Evolutionary conservation across 2,113 vertebrate species (phyloP).

Genomic region (Chaetorhynchus papuensis): DNA sequence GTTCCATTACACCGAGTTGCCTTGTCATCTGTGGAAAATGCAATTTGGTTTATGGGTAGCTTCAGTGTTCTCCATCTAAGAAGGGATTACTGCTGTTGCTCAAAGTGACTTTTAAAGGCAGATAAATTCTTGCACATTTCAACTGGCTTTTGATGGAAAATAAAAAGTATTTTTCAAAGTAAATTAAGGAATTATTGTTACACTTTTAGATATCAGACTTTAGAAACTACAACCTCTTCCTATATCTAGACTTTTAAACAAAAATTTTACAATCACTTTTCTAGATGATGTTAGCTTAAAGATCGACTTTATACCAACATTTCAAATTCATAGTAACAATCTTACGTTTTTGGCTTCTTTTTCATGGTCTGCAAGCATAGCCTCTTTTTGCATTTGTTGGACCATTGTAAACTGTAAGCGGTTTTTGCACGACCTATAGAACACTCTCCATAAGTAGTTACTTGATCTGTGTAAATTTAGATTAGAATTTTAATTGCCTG

Average conservation of each 20-base stretch:
- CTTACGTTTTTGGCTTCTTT: not conserved
- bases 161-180: not conserved
- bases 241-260: not conserved
- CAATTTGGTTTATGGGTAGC: conserved; percentile 19
- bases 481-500: conserved; percentile 13
- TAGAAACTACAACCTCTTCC: not conserved
- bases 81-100: conserved; percentile 2
- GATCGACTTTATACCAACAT: not conserved
- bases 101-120: conserved; percentile 10
- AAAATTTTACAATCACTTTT: not conserved
- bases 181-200: not conserved
- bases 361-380: not conserved
- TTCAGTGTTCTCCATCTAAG: not conserved
- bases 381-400: not conserved
- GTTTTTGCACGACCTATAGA: not conserved
- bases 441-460: not conserved
- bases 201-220: not conserved
- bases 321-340: not conserved
- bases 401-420: not conserved
- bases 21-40: conserved; percentile 53
- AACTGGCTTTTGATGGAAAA: not conserved
- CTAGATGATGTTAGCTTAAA: not conserved
- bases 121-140: not conserved
- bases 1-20: conserved; percentile 46
- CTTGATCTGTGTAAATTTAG: conserved; percentile 7